Percentiles rank a stretch among this genome's conserved stretches.
phyloP scores from a whole-genome alignment of 2,113 vertebrate genomes.

The Henicopernis longicauda region DNA sequence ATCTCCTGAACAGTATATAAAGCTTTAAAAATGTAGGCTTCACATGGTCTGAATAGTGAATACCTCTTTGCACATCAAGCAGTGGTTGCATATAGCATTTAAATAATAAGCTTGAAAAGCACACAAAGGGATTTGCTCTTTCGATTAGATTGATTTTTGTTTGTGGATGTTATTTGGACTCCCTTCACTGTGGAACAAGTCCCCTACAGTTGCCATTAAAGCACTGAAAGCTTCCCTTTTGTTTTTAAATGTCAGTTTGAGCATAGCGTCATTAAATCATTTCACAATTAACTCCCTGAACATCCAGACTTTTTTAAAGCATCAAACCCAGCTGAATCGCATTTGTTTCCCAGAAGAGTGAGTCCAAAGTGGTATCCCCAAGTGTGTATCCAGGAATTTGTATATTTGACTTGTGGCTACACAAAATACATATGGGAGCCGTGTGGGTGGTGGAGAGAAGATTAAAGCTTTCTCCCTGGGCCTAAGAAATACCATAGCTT shows the following conservation, averaged over 20 bases:
- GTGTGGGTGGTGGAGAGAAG: constrained; percentile 52
- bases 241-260: constrained; percentile 69
- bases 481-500: constrained; percentile 17
- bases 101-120: constrained; percentile 65
- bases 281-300: constrained; percentile 63
- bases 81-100: constrained; percentile 42
- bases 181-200: constrained; percentile 60
- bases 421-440: constrained; percentile 59
- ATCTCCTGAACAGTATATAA: background rate
- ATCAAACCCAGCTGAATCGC: constrained; percentile 41
- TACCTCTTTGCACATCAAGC: constrained; percentile 4
- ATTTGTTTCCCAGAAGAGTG: constrained; percentile 64
- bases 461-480: constrained; percentile 35
- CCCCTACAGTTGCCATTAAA: constrained; percentile 68
- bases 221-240: constrained; percentile 67
- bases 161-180: constrained; percentile 67
- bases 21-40: background rate
- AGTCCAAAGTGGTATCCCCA: constrained; percentile 61
- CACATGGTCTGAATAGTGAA: background rate
- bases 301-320: constrained; percentile 56
- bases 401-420: constrained; percentile 61
- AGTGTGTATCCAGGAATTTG: constrained; percentile 50
- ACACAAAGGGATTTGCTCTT: constrained; percentile 63
- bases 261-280: constrained; percentile 66
- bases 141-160: constrained; percentile 69